Evolutionary conservation across 2,113 vertebrate genomes (phyloP).

Genomic region (Ovibos moschatus): DNA sequence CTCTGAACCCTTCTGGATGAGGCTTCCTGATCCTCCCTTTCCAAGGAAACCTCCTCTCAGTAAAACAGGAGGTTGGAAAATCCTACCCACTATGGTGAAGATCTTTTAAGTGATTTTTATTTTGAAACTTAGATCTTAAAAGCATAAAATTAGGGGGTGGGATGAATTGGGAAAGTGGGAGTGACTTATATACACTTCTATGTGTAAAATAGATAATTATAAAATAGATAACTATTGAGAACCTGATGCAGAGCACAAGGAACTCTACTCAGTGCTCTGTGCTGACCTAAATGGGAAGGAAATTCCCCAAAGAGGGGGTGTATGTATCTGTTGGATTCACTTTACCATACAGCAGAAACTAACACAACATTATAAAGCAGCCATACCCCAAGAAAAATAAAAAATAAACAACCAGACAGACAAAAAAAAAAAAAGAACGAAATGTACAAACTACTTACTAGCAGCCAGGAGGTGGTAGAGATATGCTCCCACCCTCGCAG

Average conservation of each 20-base stretch:
- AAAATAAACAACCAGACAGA: neutral
- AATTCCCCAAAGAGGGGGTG: neutral
- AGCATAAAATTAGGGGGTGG: neutral
- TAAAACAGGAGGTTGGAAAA: neutral
- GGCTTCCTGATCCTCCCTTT: neutral
- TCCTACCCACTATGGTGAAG: neutral
- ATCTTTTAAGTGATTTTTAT: neutral
- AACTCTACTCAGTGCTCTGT: neutral
- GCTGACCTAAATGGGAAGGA: neutral
- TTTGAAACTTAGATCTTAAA: neutral
- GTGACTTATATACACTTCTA: neutral
- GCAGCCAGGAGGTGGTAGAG: neutral
- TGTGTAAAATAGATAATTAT: neutral
- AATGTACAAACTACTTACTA: neutral
- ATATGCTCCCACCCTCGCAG: neutral
- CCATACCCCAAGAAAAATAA: neutral
- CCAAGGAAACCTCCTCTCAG: neutral
- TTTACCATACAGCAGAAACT: neutral
- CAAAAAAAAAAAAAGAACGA: neutral
- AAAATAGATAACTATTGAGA: neutral
- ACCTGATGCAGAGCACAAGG: neutral
- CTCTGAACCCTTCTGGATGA: neutral
- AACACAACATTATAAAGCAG: neutral
- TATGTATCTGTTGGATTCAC: neutral
- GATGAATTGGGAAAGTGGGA: neutral